Evolutionary conservation across 1,140 invertebrate species (phyloP).

Genomic region (Brachionus manjavacas): DNA sequence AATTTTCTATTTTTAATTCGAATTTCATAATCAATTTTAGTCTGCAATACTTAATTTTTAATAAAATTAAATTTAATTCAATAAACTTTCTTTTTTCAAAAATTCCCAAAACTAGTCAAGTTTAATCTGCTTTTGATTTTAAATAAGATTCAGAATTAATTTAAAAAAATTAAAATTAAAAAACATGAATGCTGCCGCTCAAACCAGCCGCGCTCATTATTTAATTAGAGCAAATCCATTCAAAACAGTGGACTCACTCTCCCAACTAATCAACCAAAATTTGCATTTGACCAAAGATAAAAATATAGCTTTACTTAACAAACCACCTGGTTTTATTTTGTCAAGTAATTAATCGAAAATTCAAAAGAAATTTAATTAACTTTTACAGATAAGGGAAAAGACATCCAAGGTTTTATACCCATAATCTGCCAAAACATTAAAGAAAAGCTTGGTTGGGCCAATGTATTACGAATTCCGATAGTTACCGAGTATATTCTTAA

Average conservation of each 20-base stretch:
- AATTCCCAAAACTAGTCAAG: no score
- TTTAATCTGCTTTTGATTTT: no score
- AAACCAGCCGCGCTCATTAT: neutral
- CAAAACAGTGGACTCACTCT: conserved; percentile 2
- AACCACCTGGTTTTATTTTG: conserved; percentile 3
- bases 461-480: neutral
- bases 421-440: neutral
- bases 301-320: neutral
- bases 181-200: conserved; percentile 12
- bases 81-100: no score
- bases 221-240: neutral
- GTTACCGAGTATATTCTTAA: neutral
- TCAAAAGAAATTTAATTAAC: neutral
- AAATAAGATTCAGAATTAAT: no score
- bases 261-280: neutral
- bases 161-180: neutral
- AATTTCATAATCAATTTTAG: conserved; percentile 6
- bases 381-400: conserved; percentile 6
- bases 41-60: neutral
- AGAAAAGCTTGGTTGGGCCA: neutral
- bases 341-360: neutral
- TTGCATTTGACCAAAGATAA: neutral
- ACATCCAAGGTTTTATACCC: neutral
- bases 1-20: neutral
- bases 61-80: neutral